Evolutionary conservation across 2,888 invertebrate species (phyloP).

Genomic region (Dendrolimus houi): DNA sequence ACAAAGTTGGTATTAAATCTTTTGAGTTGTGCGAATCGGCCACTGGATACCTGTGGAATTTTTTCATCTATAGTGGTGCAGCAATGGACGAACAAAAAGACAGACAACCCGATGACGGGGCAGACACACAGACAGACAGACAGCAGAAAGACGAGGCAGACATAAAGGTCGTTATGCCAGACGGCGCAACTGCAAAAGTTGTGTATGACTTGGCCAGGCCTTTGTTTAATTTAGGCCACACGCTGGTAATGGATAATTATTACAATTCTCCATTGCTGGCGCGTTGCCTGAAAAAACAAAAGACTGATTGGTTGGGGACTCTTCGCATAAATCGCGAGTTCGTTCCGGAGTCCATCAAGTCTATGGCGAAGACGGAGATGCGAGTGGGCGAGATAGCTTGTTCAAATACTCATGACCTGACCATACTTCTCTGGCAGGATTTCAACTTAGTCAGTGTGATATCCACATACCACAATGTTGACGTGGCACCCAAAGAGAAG

Average conservation of each 20-base stretch:
- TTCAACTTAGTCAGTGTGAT: slow-evolving; percentile 19
- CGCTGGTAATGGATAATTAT: slow-evolving; percentile 21
- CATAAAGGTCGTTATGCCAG: slow-evolving; percentile 5
- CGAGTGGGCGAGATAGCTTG: slow-evolving; percentile 12
- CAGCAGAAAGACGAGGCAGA: slow-evolving; percentile 1
- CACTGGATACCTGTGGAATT: slow-evolving; percentile 16
- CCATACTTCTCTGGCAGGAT: slow-evolving; percentile 41
- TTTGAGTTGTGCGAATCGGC: slow-evolving; percentile 7
- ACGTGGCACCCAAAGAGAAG: slow-evolving; percentile 6
- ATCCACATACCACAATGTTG: slow-evolving; percentile 13
- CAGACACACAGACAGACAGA: neutral
- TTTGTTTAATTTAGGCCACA: slow-evolving; percentile 17
- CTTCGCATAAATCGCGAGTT: slow-evolving; percentile 14
- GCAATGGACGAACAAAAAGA: neutral
- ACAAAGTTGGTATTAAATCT: slow-evolving; percentile 3
- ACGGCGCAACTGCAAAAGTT: slow-evolving; percentile 7
- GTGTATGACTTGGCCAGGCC: slow-evolving; percentile 13
- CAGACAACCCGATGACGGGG: neutral
- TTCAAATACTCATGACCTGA: slow-evolving; percentile 17
- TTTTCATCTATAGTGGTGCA: slow-evolving; percentile 11
- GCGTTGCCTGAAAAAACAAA: slow-evolving; percentile 15
- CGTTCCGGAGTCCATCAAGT: slow-evolving; percentile 8
- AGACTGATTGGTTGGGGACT: slow-evolving; percentile 15
- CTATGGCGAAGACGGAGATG: slow-evolving; percentile 10
- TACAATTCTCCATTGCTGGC: slow-evolving; percentile 21